Percentiles rank a stretch among this genome's conserved stretches.
These are phyloP conservation scores for Macquaria ambigua DNA, from an alignment of 2,113 vertebrate species.

Conservation along the genomic window DNA sequence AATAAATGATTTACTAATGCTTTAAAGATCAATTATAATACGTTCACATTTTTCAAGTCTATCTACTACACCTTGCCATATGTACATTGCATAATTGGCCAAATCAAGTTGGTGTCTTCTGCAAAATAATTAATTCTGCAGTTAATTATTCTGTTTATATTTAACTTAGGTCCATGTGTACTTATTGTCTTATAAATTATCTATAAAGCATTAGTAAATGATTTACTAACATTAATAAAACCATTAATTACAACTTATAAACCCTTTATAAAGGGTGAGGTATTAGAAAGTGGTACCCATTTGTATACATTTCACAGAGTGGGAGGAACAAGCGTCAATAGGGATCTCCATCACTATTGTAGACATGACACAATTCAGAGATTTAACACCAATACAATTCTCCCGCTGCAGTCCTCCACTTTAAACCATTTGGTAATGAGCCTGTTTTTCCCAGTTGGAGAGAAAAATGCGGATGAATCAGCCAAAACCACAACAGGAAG, in stretches of 20 bases:
- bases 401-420: background rate
- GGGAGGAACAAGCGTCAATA: background rate
- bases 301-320: background rate
- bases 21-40: too few species aligned
- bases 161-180: background rate
- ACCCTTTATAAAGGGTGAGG: background rate
- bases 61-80: too few species aligned
- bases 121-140: background rate
- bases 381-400: background rate
- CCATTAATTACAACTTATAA: background rate
- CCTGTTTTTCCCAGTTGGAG: background rate
- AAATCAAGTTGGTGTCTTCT: background rate
- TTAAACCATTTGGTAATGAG: background rate
- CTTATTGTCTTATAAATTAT: background rate
- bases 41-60: too few species aligned
- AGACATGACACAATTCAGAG: background rate
- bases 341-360: background rate
- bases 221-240: background rate
- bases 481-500: constrained; percentile 6
- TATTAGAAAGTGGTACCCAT: background rate
- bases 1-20: too few species aligned
- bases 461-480: constrained; percentile 15
- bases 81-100: too few species aligned
- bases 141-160: background rate
- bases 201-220: background rate